Percentiles rank a stretch among this genome's conserved stretches.
Evolutionary conservation across 1,140 invertebrate species (phyloP).

Genomic region (Drosophila eugracilis): DNA sequence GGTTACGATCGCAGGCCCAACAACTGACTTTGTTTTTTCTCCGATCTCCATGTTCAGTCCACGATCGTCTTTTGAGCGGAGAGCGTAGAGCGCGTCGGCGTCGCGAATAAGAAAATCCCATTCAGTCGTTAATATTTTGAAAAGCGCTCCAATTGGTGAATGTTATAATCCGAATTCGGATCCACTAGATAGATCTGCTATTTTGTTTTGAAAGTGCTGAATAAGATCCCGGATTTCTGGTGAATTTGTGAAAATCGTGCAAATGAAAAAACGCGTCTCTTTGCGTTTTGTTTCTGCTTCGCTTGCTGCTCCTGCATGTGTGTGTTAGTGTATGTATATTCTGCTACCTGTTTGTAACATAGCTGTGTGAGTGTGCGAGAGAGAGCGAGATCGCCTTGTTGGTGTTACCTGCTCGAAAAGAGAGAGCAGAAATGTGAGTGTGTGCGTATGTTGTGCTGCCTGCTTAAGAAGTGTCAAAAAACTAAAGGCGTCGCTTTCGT

Average conservation of each 20-base stretch:
- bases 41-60: slow-evolving; percentile 61
- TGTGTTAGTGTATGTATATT: slow-evolving; percentile 43
- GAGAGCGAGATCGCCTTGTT: slow-evolving; percentile 19
- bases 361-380: slow-evolving; percentile 34
- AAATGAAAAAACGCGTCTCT: slow-evolving; percentile 65
- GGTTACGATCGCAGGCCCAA: slow-evolving; percentile 42
- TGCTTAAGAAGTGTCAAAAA: slow-evolving; percentile 71
- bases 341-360: slow-evolving; percentile 71
- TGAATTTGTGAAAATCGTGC: slow-evolving; percentile 41
- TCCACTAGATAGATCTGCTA: slow-evolving; percentile 4
- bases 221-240: slow-evolving; percentile 11
- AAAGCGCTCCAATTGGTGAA: slow-evolving; percentile 26
- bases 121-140: slow-evolving; percentile 18
- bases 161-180: background rate
- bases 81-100: slow-evolving; percentile 16
- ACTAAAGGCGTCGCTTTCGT: slow-evolving; percentile 79
- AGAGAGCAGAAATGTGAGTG: slow-evolving; percentile 5
- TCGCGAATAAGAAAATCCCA: slow-evolving; percentile 40
- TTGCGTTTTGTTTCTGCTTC: slow-evolving; percentile 66
- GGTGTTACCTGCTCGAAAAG: slow-evolving; percentile 58
- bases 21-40: slow-evolving; percentile 46
- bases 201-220: slow-evolving; percentile 13
- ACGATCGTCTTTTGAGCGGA: slow-evolving; percentile 64
- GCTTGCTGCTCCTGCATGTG: slow-evolving; percentile 41
- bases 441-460: slow-evolving; percentile 6